phyloP scores from a whole-genome alignment of 2,113 vertebrate species.

The Takifugu flavidus region DNA sequence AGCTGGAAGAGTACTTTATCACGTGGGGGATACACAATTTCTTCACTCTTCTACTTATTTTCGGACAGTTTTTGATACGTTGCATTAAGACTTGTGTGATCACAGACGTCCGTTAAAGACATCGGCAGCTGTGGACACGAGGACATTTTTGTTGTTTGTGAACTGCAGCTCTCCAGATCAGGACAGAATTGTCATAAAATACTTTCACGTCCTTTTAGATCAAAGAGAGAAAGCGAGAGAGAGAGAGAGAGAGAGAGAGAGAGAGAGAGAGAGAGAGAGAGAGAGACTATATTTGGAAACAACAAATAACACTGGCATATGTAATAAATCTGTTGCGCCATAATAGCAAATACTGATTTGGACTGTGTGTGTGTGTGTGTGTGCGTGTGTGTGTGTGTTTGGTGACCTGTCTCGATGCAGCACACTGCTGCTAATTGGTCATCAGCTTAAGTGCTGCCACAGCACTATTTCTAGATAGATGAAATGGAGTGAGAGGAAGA shows the following conservation, averaged over 20 bases:
- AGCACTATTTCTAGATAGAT: constrained; percentile 68
- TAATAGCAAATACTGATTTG: constrained; percentile 47
- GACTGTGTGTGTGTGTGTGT: constrained; percentile 21
- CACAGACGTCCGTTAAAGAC: no score
- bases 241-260: constrained; percentile 2
- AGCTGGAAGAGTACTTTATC: no score
- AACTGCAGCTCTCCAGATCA: not conserved
- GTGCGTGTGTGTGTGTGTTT: constrained; percentile 52
- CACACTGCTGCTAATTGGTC: constrained; percentile 68
- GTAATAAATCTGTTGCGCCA: constrained; percentile 62
- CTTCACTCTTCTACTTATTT: not conserved
- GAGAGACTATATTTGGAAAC: constrained; percentile 63
- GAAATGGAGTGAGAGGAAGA: constrained; percentile 28
- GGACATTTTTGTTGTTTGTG: no score
- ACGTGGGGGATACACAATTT: not conserved
- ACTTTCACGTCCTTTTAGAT: constrained; percentile 16
- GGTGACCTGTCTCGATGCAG: constrained; percentile 50
- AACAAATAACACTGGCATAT: constrained; percentile 32
- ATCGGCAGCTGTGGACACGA: no score
- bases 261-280: constrained; percentile 25
- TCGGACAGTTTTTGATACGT: not conserved
- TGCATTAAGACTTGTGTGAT: no score
- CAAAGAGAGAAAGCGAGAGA: not conserved
- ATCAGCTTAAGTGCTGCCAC: constrained; percentile 67
- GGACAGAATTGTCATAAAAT: constrained; percentile 15